Percentiles rank a stretch among this genome's conserved stretches.
Evolutionary conservation across 2,797 vertebrate genomes (phyloP).

Genomic region (Chaetodon trifasciatus): DNA sequence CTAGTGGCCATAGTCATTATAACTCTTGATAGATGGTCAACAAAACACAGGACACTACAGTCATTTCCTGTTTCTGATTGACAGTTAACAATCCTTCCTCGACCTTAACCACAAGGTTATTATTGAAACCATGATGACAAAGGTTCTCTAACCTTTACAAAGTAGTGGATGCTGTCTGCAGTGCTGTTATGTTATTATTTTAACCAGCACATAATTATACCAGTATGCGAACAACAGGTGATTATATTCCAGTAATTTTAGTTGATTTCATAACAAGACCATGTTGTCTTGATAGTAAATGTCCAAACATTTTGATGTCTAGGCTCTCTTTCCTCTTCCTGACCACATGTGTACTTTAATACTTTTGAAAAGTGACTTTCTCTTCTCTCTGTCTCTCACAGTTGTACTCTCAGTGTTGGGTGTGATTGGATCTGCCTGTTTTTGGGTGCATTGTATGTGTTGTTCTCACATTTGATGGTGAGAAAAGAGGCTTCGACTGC

Average conservation of each 20-base stretch:
- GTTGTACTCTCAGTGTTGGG: neutral
- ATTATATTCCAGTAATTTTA: constrained; percentile 3
- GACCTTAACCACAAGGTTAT: neutral
- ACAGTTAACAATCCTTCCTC: neutral
- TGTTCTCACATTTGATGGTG: constrained; percentile 34
- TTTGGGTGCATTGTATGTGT: constrained; percentile 21
- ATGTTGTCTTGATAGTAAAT: constrained; percentile 1
- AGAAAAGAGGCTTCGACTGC: constrained; percentile 2
- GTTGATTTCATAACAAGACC: neutral
- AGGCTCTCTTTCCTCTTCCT: neutral
- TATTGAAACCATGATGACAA: neutral
- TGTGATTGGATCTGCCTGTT: neutral
- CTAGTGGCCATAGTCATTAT: neutral
- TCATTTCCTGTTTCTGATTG: neutral
- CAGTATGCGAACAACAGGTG: constrained; percentile 15
- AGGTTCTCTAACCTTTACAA: no score
- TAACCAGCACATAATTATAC: neutral
- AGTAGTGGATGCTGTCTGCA: neutral
- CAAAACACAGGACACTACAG: neutral
- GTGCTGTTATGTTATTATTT: neutral
- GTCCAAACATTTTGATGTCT: neutral
- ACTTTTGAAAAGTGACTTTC: neutral
- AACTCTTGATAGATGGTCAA: neutral
- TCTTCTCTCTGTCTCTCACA: neutral
- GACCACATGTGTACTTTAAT: neutral